Evolutionary conservation across 2,113 vertebrate species (phyloP).

Genomic region (Sialia sialis): DNA sequence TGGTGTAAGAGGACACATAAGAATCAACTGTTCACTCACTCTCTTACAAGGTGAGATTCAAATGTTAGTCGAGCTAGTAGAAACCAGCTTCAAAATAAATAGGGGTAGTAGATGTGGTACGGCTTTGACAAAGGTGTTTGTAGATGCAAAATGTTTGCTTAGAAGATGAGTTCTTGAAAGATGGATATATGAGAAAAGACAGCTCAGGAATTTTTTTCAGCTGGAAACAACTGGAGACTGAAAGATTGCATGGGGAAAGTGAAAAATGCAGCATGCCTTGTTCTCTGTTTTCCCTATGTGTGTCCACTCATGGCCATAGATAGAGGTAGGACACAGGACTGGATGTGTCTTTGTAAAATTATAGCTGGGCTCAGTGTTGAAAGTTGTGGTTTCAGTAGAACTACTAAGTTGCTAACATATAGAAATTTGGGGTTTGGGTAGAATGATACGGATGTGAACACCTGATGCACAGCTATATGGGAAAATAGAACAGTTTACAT

Average conservation of each 20-base stretch:
- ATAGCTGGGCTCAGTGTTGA: not conserved
- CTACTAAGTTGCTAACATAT: not conserved
- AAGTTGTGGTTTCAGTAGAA: not conserved
- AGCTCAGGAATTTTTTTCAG: not conserved
- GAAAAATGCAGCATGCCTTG: not conserved
- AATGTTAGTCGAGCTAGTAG: not conserved
- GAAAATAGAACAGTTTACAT: not conserved
- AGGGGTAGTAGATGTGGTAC: not conserved
- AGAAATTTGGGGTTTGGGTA: not conserved
- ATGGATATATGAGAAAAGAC: not conserved
- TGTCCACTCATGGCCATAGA: not conserved
- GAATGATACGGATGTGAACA: not conserved
- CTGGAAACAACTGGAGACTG: not conserved
- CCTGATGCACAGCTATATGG: not conserved
- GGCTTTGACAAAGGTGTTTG: not conserved
- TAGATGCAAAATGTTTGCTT: rapidly evolving
- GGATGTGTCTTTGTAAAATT: not conserved
- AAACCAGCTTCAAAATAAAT: not conserved
- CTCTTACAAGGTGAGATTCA: not conserved
- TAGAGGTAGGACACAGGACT: not conserved
- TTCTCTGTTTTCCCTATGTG: not conserved
- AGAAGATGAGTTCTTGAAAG: not conserved
- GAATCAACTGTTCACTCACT: not conserved
- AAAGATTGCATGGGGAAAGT: not conserved
- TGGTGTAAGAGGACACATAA: not conserved